Conservation (phyloP, 2,797 vertebrate genomes). For the Balearica regulorum region DNA sequence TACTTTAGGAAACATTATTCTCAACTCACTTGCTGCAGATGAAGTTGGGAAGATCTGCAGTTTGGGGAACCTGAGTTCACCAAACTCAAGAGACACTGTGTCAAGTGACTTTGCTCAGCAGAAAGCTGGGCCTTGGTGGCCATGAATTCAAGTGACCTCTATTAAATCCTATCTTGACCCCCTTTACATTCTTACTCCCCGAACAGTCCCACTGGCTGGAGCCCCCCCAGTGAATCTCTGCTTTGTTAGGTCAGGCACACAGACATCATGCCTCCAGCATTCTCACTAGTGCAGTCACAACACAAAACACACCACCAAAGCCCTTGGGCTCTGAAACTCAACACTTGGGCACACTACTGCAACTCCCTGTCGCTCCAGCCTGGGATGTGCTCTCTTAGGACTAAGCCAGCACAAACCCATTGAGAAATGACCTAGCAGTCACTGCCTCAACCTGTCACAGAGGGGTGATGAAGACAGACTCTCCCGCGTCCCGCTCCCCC, state of each 20-base stretch:
- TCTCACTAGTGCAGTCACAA: not conserved
- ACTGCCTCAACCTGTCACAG: not conserved
- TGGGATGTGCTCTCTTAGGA: not conserved
- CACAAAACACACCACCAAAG: not conserved
- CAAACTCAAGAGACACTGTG: not conserved
- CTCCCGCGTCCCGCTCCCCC: not conserved
- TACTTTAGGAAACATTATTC: slow-evolving; percentile 26
- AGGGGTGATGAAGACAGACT: not conserved
- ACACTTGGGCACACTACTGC: accelerated
- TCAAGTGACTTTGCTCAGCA: not conserved
- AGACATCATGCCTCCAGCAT: not conserved
- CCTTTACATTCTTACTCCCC: not conserved
- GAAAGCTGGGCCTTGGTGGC: not conserved
- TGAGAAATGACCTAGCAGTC: not conserved
- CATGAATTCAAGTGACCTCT: not conserved
- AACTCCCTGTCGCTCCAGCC: not conserved
- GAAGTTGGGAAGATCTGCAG: not conserved
- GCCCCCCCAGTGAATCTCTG: not conserved
- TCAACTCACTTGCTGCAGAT: not conserved
- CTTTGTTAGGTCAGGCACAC: not conserved
- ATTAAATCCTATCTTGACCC: not conserved
- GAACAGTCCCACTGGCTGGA: not conserved
- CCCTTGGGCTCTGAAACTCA: not conserved
- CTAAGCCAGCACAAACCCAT: not conserved
- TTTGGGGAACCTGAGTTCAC: not conserved